phyloP scores from a whole-genome alignment of 2,888 invertebrate genomes.

The Coenonympha arcania region DNA sequence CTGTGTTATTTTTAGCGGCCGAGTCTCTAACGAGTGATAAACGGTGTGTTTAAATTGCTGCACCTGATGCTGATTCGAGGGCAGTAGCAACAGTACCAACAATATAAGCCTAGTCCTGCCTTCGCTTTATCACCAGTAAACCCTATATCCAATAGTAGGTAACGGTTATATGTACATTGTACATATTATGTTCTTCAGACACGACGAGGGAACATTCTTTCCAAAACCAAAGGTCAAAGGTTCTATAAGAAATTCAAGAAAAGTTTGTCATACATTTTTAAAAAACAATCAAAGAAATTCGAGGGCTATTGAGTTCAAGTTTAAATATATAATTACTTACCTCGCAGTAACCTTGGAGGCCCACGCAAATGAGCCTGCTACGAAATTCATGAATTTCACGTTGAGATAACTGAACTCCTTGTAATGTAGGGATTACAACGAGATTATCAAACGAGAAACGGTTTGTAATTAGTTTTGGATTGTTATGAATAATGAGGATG shows the following conservation, averaged over 20 bases:
- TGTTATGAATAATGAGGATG: slow-evolving; percentile 11
- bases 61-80: no score
- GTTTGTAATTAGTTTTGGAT: slow-evolving; percentile 13
- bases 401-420: slow-evolving; percentile 10
- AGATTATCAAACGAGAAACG: slow-evolving; percentile 10
- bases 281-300: not conserved
- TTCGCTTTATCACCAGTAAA: no score
- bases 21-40: no score
- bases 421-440: slow-evolving; percentile 7
- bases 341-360: not conserved
- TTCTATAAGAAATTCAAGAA: not conserved
- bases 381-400: slow-evolving; percentile 15
- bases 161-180: no score
- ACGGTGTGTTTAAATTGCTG: no score
- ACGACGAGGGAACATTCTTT: no score
- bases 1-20: no score
- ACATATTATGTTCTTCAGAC: no score
- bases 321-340: not conserved
- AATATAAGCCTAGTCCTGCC: no score
- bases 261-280: not conserved
- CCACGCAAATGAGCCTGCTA: slow-evolving; percentile 5
- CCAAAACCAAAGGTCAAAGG: no score
- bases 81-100: no score
- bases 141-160: no score
- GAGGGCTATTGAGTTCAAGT: not conserved